phyloP scores from a whole-genome alignment of 1,140 invertebrate species.

The Zaprionus inermis region DNA sequence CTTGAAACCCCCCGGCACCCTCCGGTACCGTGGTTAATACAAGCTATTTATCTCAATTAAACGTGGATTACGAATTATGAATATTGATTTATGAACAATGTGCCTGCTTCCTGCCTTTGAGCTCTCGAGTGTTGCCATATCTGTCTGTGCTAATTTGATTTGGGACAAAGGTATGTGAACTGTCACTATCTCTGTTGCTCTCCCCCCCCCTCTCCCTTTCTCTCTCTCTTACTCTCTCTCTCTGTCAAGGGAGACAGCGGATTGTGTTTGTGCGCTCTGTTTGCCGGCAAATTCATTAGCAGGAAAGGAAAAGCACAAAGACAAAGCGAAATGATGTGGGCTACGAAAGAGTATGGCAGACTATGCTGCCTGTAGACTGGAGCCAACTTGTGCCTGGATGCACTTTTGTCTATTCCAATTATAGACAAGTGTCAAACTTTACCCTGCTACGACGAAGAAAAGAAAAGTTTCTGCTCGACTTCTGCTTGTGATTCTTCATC shows the following conservation, averaged over 20 bases:
- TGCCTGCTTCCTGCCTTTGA: not conserved
- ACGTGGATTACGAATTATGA: constrained; percentile 66
- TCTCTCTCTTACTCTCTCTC: not conserved
- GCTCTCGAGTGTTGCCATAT: constrained; percentile 1
- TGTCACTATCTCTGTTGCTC: not conserved
- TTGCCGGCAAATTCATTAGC: constrained; percentile 50
- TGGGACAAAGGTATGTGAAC: constrained; percentile 36
- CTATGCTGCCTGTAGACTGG: constrained; percentile 2
- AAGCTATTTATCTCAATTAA: constrained; percentile 70
- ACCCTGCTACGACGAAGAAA: not conserved
- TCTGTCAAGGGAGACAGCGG: not conserved
- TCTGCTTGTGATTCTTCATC: not conserved
- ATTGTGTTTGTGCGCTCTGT: constrained; percentile 21
- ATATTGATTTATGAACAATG: constrained; percentile 62
- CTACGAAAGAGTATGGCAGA: not conserved
- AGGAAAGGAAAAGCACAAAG: constrained; percentile 25
- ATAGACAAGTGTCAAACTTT: constrained; percentile 57
- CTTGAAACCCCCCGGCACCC: not conserved
- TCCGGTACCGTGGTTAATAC: constrained; percentile 1
- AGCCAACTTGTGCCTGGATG: constrained; percentile 32
- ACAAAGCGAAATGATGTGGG: constrained; percentile 34
- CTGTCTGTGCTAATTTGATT: constrained; percentile 30
- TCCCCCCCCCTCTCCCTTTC: not conserved
- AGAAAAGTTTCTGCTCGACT: not conserved
- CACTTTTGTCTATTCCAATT: constrained; percentile 66